These are phyloP conservation scores for Elysia chlorotica DNA, from an alignment of 1,140 invertebrate species.

Conservation along the genomic window DNA sequence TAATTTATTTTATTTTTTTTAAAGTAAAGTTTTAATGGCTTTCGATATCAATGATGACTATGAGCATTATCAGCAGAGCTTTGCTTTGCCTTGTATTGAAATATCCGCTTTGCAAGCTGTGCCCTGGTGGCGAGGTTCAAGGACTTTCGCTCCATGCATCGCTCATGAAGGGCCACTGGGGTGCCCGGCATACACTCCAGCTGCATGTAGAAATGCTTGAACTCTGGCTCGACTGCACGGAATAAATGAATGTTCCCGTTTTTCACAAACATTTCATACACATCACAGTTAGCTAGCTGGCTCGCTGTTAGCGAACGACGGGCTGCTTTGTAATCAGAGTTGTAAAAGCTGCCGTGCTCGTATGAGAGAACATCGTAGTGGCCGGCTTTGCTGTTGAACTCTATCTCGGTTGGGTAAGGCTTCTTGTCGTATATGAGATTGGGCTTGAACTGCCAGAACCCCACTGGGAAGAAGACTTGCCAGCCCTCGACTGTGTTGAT, in stretches of 20 bases:
- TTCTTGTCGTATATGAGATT: slow-evolving; percentile 55
- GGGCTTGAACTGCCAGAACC: slow-evolving; percentile 59
- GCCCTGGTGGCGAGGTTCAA: slow-evolving; percentile 55
- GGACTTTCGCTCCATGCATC: slow-evolving; percentile 49
- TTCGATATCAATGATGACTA: no score
- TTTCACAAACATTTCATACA: slow-evolving; percentile 72
- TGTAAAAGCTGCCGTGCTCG: slow-evolving; percentile 80
- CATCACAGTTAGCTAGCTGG: slow-evolving; percentile 43
- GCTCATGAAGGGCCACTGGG: slow-evolving; percentile 37
- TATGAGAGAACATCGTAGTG: slow-evolving; percentile 78
- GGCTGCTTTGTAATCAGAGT: slow-evolving; percentile 76
- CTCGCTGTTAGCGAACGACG: slow-evolving; percentile 65
- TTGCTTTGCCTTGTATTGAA: slow-evolving; percentile 44
- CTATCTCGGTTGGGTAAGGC: slow-evolving; percentile 67
- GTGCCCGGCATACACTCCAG: slow-evolving; percentile 48
- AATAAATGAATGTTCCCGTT: slow-evolving; percentile 70
- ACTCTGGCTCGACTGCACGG: slow-evolving; percentile 73
- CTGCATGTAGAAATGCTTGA: slow-evolving; percentile 69
- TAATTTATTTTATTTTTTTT: background rate
- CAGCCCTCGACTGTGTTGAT: slow-evolving; percentile 62
- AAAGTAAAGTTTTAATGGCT: no score
- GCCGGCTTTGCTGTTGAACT: slow-evolving; percentile 78
- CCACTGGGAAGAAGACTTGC: slow-evolving; percentile 63
- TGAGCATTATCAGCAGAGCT: no score
- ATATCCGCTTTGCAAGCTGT: slow-evolving; percentile 59